A percentile compares a stretch with the other conserved stretches of the same genome.
These are phyloP conservation scores for Tetanocera ferruginea DNA, from an alignment of 2,888 invertebrate species.

Conservation along the genomic window DNA sequence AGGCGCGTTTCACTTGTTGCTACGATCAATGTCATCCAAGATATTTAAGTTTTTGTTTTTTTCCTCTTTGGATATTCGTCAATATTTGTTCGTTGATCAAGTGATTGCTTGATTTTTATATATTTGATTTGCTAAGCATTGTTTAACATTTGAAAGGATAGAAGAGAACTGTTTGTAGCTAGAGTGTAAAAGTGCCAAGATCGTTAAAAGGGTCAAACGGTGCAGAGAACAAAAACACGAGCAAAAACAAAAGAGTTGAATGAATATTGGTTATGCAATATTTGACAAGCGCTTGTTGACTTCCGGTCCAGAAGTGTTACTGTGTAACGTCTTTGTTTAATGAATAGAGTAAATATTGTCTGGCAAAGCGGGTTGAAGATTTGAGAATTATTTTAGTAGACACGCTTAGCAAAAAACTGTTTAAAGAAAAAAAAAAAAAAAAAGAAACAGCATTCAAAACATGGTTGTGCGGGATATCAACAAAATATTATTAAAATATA, in stretches of 20 bases:
- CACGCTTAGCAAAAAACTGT: too few relatives aligned
- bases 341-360: too few relatives aligned
- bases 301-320: too few relatives aligned
- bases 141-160: background rate
- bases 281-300: too few relatives aligned
- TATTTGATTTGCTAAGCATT: background rate
- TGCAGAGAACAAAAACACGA: background rate
- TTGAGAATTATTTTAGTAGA: too few relatives aligned
- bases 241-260: background rate
- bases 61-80: too few relatives aligned
- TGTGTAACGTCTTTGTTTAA: too few relatives aligned
- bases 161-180: background rate
- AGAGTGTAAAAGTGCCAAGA: background rate
- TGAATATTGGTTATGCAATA: background rate
- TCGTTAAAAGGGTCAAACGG: background rate
- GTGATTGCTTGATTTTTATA: background rate
- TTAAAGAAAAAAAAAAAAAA: too few relatives aligned
- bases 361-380: too few relatives aligned
- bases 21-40: background rate
- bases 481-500: too few relatives aligned
- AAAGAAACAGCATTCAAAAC: too few relatives aligned
- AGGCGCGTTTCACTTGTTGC: background rate
- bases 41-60: background rate
- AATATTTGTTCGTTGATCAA: slow-evolving; percentile 16
- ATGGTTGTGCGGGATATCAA: too few relatives aligned